Evolutionary conservation across 2,888 invertebrate genomes (phyloP).

Genomic region (Criorhina ranunculi): DNA sequence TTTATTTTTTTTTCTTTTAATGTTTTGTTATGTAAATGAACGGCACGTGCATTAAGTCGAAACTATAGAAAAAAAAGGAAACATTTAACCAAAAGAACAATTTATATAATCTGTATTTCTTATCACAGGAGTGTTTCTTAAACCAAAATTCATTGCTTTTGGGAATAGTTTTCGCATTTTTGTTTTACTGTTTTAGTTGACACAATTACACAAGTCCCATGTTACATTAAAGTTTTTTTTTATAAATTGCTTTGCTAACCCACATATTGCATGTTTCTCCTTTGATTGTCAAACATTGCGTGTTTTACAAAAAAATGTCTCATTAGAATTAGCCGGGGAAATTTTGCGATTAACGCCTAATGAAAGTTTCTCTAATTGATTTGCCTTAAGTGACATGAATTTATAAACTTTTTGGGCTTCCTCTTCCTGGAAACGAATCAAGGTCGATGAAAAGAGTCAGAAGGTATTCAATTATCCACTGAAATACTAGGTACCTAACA

Average conservation of each 20-base stretch:
- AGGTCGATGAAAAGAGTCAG: background rate
- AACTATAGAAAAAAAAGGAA: background rate
- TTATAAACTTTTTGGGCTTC: too few relatives aligned
- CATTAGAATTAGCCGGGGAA: background rate
- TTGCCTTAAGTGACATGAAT: background rate
- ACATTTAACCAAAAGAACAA: background rate
- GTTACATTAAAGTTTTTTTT: conserved; percentile 18
- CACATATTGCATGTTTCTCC: background rate
- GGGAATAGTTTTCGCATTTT: background rate
- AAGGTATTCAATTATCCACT: too few relatives aligned
- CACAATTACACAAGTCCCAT: background rate
- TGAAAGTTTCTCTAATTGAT: conserved; percentile 2
- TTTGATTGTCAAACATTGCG: conserved; percentile 8
- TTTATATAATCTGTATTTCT: background rate
- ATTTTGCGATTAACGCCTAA: background rate
- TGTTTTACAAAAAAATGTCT: background rate
- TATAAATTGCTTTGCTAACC: conserved; percentile 9
- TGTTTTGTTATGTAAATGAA: background rate
- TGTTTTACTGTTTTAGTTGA: background rate
- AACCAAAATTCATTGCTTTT: background rate
- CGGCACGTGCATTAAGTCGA: background rate
- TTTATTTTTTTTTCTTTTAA: background rate
- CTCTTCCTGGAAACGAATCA: background rate
- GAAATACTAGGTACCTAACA: too few relatives aligned
- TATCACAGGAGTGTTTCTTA: background rate